Percentiles rank a stretch among this genome's conserved stretches.
phyloP scores from a whole-genome alignment of 2,113 vertebrate species.

The Phaethon lepturus region DNA sequence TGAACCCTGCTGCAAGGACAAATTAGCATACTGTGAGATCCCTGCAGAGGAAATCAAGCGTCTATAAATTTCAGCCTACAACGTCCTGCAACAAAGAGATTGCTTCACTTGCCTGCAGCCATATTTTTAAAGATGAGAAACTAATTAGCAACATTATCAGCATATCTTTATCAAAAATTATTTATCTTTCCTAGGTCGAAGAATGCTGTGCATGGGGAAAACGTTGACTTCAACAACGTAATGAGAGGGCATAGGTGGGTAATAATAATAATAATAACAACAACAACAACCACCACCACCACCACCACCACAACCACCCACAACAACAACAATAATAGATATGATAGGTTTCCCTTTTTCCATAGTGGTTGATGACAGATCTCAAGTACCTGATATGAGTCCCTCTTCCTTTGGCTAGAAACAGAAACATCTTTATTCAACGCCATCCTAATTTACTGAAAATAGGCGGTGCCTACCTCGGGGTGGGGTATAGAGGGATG shows the following conservation, averaged over 20 bases:
- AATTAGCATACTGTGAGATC: slow-evolving; percentile 43
- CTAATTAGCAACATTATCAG: slow-evolving; percentile 57
- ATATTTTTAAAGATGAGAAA: slow-evolving; percentile 41
- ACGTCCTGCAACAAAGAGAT: slow-evolving; percentile 47
- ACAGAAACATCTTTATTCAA: background rate
- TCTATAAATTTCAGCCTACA: background rate
- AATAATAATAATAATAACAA: background rate
- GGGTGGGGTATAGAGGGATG: rapidly evolving
- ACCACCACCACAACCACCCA: background rate
- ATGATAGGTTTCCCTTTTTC: background rate
- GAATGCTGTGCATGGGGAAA: background rate
- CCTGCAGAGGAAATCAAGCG: slow-evolving; percentile 39
- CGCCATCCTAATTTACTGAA: background rate
- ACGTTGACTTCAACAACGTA: background rate
- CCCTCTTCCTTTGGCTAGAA: background rate
- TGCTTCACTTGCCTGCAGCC: background rate
- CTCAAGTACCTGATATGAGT: background rate
- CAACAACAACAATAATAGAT: background rate
- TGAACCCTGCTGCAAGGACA: slow-evolving; percentile 25
- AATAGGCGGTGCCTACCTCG: rapidly evolving
- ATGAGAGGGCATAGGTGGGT: background rate
- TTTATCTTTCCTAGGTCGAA: background rate
- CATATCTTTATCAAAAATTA: slow-evolving; percentile 41
- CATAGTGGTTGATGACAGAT: background rate
- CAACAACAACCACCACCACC: too few relatives aligned